These are phyloP conservation scores for Rana temporaria DNA, from an alignment of 2,113 vertebrate genomes.

Conservation along the genomic window DNA sequence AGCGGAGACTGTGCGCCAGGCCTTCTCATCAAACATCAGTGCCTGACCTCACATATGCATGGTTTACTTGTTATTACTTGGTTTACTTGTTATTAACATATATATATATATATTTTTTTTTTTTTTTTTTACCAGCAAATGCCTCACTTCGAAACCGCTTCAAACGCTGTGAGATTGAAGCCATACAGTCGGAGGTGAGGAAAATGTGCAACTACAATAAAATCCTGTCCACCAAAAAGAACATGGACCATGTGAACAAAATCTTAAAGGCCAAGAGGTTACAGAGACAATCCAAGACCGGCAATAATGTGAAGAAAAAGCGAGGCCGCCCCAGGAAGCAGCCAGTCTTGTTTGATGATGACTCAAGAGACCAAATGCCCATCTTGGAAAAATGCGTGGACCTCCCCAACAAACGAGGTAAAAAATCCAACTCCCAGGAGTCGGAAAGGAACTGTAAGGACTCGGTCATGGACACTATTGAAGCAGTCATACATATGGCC, in stretches of 20 bases:
- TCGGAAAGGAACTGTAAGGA: slow-evolving; percentile 83
- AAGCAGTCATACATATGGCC: slow-evolving; percentile 94
- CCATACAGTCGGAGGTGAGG: slow-evolving; percentile 91
- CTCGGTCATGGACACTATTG: slow-evolving; percentile 91
- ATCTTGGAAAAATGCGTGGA: slow-evolving; percentile 93
- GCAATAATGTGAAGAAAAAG: slow-evolving; percentile 95
- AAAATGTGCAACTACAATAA: slow-evolving; percentile 93
- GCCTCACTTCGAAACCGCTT: slow-evolving; percentile 84
- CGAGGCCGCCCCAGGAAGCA: slow-evolving; percentile 93
- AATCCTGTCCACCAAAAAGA: slow-evolving; percentile 92
- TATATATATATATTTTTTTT: neutral
- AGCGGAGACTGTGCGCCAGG: too few species aligned
- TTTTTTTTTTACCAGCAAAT: slow-evolving; percentile 67
- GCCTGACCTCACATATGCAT: too few species aligned
- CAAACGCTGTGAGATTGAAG: slow-evolving; percentile 90
- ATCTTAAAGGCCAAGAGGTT: slow-evolving; percentile 97
- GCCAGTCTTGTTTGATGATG: slow-evolving; percentile 78
- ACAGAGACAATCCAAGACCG: slow-evolving; percentile 98
- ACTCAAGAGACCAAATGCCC: slow-evolving; percentile 90
- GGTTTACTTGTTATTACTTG: too few species aligned
- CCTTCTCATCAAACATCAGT: too few species aligned
- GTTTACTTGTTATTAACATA: neutral
- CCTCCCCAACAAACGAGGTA: slow-evolving; percentile 86
- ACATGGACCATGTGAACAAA: slow-evolving; percentile 98
- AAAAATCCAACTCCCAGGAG: slow-evolving; percentile 80